Base-by-base conservation (phyloP, 2,113 vertebrate genomes). In the Zosterops japonicus region DNA sequence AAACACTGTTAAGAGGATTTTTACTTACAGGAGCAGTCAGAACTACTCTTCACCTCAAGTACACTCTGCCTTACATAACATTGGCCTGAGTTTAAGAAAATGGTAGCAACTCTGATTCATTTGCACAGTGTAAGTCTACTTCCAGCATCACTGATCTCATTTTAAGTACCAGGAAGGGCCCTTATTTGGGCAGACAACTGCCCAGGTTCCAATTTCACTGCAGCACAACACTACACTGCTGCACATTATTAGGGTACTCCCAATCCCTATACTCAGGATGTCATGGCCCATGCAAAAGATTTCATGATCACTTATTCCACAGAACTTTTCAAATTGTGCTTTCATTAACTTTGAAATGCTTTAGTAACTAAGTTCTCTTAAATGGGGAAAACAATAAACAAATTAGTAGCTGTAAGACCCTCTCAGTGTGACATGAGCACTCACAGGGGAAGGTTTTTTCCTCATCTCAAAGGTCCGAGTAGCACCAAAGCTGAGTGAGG, bases 401-500 rank as follows among this genome's bases (percentile, higher is more conserved):
- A 10, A 3, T 8, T 4, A 52, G 29, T 35, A 75, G 24, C 53
- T 42, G 1, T 0, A n/a, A 21, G 28, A 76, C 14, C 22, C 23
- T 64, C 19, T 49, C 41, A 24, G 12, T 12, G 46, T 18, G 22
- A 21, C 18, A 31, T 2, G 10, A 39, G 59, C 31, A 98, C 99
- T 99, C 94, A 99, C 99, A 82, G 97, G 98, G 4, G 96, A 95
- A 17, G 99, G 99, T 55, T 99, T 98, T 97, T 99, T 99, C 41
- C 99, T 99, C 96, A 99, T 98, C 95, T 98, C 98, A 95, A 99
- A 99, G n/a, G 95, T 94, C 41, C 99, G 98, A 5, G 98, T 99
- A 88, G 99, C 99, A 4, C 99, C 99, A 25, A 99, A 97, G 89
- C 99, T 99, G 90, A 99, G 97, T 0, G 99, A 99, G 27, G 98